Evolutionary conservation across 1,140 invertebrate genomes (phyloP), one percentile per base, ranked within the genome.

Genomic region (Harpegnathos saltator): DNA sequence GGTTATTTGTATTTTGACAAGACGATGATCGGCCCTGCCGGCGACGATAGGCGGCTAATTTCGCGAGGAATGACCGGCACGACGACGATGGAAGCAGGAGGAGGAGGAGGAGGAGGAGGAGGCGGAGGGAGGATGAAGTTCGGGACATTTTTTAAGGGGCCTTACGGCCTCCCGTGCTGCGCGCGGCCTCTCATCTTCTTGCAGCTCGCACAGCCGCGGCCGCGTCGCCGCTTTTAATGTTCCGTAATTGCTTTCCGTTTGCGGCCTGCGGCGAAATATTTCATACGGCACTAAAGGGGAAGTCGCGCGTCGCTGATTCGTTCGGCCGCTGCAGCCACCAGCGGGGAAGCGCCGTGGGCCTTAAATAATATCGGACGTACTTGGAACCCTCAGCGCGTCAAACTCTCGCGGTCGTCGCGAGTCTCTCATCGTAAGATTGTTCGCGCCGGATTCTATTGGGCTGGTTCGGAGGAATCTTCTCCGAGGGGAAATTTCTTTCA

Each of bases 231-330:
- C 77, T 83, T 89, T 88, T 88, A 91, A 90, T 89, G 85, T 85
- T 84, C 62, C 65, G 65, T 91, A 90, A 91, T 91, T 90, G 87
- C 90, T 90, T 89, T 89, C 58, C 62, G 89, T 90, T 87, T 85
- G 90, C 73, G 90, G 83, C 74, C 88, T 89, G 88, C 83, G 88
- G 88, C 71, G 85, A 88, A 86, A 90, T 89, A 90, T 90, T 90
- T 90, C 88, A 89, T 89, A 84, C 83, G 54, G 74, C 81, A 48
- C 56, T 87, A 80, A 84, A 87, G 44, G 52, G 17, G 50, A 82
- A 87, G 68, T 87, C 62, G 14, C 69, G 11, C 38, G 38, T 44
- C 38, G 38, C 33, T 26, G 33, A 26, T 86, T 65, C 62, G 63
- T 54, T 69, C 48, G 81, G 56, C 50, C 50, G 54, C 73, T 26